Conservation (phyloP, 2,113 vertebrate species). For the Jaculus jaculus region DNA sequence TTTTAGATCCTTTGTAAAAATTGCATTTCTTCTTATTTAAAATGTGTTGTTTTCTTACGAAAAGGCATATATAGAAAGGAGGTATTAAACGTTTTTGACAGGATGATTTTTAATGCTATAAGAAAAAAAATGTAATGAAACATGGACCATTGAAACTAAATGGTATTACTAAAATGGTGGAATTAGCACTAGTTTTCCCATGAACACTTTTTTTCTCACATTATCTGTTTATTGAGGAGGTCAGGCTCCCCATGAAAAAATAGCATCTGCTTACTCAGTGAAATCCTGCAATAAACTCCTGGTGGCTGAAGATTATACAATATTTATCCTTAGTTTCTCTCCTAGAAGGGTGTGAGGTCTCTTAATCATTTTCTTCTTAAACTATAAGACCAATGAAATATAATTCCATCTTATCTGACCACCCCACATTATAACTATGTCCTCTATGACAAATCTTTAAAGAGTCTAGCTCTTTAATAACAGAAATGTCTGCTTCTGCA, state of each 20-base stretch:
- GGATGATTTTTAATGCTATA: not conserved
- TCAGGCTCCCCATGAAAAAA: not conserved
- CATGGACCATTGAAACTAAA: not conserved
- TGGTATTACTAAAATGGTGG: not conserved
- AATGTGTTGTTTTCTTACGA: not conserved
- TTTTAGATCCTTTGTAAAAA: slow-evolving; percentile 7
- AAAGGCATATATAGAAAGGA: not conserved
- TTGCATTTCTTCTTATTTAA: not conserved
- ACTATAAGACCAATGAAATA: not conserved
- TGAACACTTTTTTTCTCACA: not conserved
- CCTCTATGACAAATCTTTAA: not conserved
- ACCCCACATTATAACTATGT: not conserved
- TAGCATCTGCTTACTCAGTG: not conserved
- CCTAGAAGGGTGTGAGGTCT: not conserved
- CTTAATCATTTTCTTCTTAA: not conserved
- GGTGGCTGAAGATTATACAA: not conserved
- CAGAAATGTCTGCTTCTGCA: not conserved
- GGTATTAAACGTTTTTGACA: not conserved
- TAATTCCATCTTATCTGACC: not conserved
- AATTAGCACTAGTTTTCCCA: not conserved
- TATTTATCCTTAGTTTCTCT: not conserved
- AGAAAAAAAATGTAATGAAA: not conserved
- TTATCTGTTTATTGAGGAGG: not conserved
- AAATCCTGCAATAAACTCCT: no score
- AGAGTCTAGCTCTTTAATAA: not conserved